Conservation (phyloP, 2,113 vertebrate genomes). For the Melospiza georgiana region DNA sequence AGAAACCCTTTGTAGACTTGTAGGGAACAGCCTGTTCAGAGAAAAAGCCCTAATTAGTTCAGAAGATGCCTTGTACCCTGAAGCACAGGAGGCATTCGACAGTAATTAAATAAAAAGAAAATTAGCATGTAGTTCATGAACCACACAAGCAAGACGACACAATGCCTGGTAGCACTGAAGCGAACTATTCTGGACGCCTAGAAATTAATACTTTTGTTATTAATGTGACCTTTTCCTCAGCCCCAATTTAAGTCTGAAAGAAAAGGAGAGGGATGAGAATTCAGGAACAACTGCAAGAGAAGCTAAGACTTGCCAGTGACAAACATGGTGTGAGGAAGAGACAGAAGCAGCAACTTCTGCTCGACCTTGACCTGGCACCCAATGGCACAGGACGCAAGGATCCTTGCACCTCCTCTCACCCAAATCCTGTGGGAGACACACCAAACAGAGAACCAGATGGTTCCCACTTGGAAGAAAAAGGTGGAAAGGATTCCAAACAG, state of each 20-base stretch:
- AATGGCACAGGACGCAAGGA: rapidly evolving
- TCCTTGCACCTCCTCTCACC: background rate
- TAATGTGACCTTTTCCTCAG: conserved; percentile 50
- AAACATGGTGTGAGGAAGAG: background rate
- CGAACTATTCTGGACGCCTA: background rate
- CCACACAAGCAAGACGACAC: conserved; percentile 47
- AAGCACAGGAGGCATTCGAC: conserved; percentile 16
- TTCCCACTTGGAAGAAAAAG: background rate
- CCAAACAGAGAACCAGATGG: background rate
- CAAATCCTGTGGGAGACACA: rapidly evolving
- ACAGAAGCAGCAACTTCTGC: background rate
- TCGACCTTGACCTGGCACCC: rapidly evolving
- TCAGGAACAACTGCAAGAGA: background rate
- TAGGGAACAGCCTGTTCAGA: background rate
- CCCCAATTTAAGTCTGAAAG: background rate
- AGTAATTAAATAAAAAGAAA: conserved; percentile 65
- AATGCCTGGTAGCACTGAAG: conserved; percentile 41
- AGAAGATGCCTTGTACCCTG: conserved; percentile 60
- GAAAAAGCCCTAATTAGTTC: conserved; percentile 48
- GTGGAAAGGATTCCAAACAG: background rate
- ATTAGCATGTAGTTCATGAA: conserved; percentile 66
- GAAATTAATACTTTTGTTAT: conserved; percentile 62
- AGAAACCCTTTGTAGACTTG: background rate
- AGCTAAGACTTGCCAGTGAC: rapidly evolving
- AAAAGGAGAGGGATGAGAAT: background rate